phyloP scores from a whole-genome alignment of 1,140 invertebrate genomes.

The Bombus affinis region DNA sequence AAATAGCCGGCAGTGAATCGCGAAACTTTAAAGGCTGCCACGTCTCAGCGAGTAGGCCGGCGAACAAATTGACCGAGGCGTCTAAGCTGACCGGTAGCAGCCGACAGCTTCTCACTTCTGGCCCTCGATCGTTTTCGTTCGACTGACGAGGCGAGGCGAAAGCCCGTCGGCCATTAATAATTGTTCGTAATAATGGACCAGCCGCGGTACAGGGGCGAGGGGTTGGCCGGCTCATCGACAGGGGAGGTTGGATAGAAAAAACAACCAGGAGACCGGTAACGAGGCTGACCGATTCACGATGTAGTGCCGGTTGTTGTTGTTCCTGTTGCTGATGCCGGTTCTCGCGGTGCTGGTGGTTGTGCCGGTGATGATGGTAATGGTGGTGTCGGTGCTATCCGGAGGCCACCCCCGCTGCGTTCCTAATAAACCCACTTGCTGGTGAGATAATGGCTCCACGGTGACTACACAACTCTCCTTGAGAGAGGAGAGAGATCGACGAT shows the following conservation, averaged over 20 bases:
- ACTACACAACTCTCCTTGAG: slow-evolving; percentile 74
- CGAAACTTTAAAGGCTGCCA: slow-evolving; percentile 34
- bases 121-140: slow-evolving; percentile 61
- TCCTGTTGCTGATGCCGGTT: slow-evolving; percentile 30
- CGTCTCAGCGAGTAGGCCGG: slow-evolving; percentile 19
- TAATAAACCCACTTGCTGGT: slow-evolving; percentile 81
- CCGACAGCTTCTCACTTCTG: slow-evolving; percentile 67
- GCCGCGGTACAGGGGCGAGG: slow-evolving; percentile 7
- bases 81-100: slow-evolving; percentile 67
- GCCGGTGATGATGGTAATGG: slow-evolving; percentile 44
- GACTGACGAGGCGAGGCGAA: slow-evolving; percentile 67
- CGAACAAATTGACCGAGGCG: slow-evolving; percentile 64
- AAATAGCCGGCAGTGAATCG: slow-evolving; percentile 11
- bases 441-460: slow-evolving; percentile 79
- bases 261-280: slow-evolving; percentile 63
- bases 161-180: slow-evolving; percentile 74
- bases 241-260: slow-evolving; percentile 50
- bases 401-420: slow-evolving; percentile 80
- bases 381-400: slow-evolving; percentile 71
- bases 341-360: neutral
- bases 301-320: slow-evolving; percentile 36
- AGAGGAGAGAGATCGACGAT: slow-evolving; percentile 31
- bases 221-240: slow-evolving; percentile 8
- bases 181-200: slow-evolving; percentile 70
- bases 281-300: slow-evolving; percentile 74